A percentile compares a stretch with the other conserved stretches of the same genome.
phyloP scores from a whole-genome alignment of 2,113 vertebrate genomes.

The Stegastes partitus region DNA sequence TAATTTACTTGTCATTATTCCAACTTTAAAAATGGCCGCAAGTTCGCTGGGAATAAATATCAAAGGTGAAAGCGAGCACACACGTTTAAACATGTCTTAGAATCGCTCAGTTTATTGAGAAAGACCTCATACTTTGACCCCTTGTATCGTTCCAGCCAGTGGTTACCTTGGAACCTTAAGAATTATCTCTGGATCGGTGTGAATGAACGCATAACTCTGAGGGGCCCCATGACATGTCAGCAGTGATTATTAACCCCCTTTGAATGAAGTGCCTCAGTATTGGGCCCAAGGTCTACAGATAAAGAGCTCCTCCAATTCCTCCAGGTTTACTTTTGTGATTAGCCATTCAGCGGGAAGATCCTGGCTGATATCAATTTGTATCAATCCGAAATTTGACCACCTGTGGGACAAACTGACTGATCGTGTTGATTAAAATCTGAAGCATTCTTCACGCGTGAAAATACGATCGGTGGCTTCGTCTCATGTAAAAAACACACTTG shows the following conservation, averaged over 20 bases:
- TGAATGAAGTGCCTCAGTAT: conserved; percentile 36
- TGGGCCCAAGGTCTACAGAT: conserved; percentile 45
- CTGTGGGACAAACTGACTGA: not conserved
- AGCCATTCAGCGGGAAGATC: not conserved
- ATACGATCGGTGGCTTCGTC: not conserved
- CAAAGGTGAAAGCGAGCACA: not conserved
- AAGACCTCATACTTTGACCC: conserved; percentile 59
- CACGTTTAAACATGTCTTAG: not conserved
- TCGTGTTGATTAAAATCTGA: not conserved
- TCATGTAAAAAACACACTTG: not conserved
- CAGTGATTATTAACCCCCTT: conserved; percentile 58
- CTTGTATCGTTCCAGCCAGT: conserved; percentile 8
- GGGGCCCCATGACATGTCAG: conserved; percentile 60
- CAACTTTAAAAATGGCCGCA: not conserved
- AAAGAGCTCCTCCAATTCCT: conserved; percentile 29
- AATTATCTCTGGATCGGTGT: conserved; percentile 45
- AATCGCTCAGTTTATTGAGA: conserved; percentile 1
- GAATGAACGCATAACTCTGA: conserved; percentile 55
- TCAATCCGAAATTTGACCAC: not conserved
- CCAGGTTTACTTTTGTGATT: conserved; percentile 37
- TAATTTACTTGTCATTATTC: not conserved
- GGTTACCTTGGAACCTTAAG: conserved; percentile 47
- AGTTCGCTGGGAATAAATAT: not conserved
- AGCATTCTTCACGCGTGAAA: not conserved
- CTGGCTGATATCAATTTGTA: not conserved